Base-by-base conservation (phyloP, 1,140 invertebrate species). In the Apis mellifera region DNA sequence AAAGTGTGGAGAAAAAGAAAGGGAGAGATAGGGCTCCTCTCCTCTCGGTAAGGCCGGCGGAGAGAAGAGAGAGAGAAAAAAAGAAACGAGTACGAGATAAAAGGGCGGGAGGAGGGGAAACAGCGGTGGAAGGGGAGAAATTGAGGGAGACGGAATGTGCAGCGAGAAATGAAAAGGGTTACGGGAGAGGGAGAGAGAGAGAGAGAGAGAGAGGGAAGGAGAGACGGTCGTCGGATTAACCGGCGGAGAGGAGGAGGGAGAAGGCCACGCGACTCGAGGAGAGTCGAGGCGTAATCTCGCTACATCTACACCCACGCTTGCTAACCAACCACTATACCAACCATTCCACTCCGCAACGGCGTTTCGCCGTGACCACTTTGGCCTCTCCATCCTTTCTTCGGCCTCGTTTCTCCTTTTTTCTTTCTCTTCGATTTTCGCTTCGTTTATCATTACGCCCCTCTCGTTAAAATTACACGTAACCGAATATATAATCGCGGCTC, bases 281-380 rank as follows among this genome's bases (percentile, higher is more conserved):
- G 59, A 78, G 82, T 69, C 82, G 76, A 42, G 77, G 72, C 82
- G 83, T 90, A 91, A 91, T 91, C 89, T 90, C 79, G 84, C 82
- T 82, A 87, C 84, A 91, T 91, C 89, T 91, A 91, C 90, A 89
- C 90, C 90, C 89, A 91, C 90, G 89, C 89, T 84, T 85, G 83
- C 86, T 81, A 85, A 90, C 80, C 88, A 75, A 84, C 81, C 72
- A 69, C 71, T 90, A 84, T 83, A 81, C 72, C 77, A 19, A 81
- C 72, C 77, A 19, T 48, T 73, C 64, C 50, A 70, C 80, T 59
- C 84, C 70, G 70, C 54, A 48, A 65, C 2, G 74, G 74, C 72
- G 84, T 86, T 81, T 87, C 82, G 84, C 72, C 69, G 78, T 83
- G 82, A 78, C 84, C 78, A 85, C 85, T 83, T 83, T 77, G 72